Evolutionary conservation across 2,113 vertebrate genomes (phyloP).

Genomic region (Sinocyclocheilus grahami): DNA sequence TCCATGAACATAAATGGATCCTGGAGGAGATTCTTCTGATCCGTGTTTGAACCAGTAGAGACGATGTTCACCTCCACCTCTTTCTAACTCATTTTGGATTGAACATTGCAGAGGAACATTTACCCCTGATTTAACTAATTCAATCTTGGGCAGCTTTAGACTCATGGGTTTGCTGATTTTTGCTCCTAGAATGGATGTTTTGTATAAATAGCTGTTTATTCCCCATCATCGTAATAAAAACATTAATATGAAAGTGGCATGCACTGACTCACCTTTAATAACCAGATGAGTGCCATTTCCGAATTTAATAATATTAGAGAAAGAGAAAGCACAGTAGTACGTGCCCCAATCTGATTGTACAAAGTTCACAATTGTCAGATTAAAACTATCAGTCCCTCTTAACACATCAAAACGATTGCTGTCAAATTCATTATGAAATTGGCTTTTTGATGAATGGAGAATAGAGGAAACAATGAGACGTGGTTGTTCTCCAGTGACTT

Average conservation of each 20-base stretch:
- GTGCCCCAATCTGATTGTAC: slow-evolving; percentile 4
- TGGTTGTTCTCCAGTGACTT: slow-evolving; percentile 18
- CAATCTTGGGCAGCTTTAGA: background rate
- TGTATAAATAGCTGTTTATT: background rate
- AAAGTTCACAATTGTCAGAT: background rate
- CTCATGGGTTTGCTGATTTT: background rate
- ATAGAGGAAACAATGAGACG: background rate
- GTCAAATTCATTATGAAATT: background rate
- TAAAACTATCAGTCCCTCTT: background rate
- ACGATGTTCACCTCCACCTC: slow-evolving; percentile 39
- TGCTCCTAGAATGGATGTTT: background rate
- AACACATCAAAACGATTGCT: background rate
- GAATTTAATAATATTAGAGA: background rate
- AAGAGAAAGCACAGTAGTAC: background rate
- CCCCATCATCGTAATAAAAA: background rate
- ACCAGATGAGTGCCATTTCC: slow-evolving; percentile 19
- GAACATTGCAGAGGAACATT: slow-evolving; percentile 55
- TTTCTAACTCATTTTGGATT: background rate
- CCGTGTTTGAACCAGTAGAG: slow-evolving; percentile 57
- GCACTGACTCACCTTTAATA: slow-evolving; percentile 5
- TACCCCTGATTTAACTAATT: background rate
- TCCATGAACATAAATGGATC: slow-evolving; percentile 51
- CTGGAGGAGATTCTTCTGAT: slow-evolving; percentile 33
- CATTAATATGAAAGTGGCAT: background rate
- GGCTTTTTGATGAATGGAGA: background rate